Evolutionary conservation across 2,888 invertebrate genomes (phyloP).

Genomic region (Campoplex nolae): DNA sequence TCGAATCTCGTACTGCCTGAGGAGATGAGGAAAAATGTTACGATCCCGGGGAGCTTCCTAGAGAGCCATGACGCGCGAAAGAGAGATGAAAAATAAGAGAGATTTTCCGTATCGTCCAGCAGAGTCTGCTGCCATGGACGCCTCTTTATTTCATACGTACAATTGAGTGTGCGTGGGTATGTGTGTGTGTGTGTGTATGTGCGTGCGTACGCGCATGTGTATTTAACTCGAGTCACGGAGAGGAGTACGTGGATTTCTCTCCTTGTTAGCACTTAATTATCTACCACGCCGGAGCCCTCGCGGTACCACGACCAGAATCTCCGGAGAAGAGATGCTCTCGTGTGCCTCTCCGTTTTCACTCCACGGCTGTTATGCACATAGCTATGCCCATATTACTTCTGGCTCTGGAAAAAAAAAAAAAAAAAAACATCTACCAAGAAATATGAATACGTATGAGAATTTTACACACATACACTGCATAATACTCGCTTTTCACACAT

Average conservation of each 20-base stretch:
- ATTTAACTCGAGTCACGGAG: constrained; percentile 31
- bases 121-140: constrained; percentile 29
- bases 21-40: constrained; percentile 41
- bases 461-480: background rate
- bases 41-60: constrained; percentile 41
- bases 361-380: constrained; percentile 32
- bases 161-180: background rate
- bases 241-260: constrained; percentile 75
- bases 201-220: background rate
- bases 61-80: background rate
- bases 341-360: constrained; percentile 49
- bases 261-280: constrained; percentile 83
- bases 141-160: background rate
- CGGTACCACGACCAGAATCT: constrained; percentile 68
- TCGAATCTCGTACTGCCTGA: constrained; percentile 13
- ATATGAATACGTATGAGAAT: constrained; percentile 40
- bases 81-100: constrained; percentile 31
- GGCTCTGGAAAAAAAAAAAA: constrained; percentile 15
- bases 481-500: background rate
- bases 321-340: constrained; percentile 74
- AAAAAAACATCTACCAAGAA: background rate
- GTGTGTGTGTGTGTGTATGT: background rate
- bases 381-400: constrained; percentile 53
- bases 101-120: constrained; percentile 46
- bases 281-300: constrained; percentile 72